Conservation (phyloP, 2,888 invertebrate genomes). For the Ferdinandea cuprea region DNA sequence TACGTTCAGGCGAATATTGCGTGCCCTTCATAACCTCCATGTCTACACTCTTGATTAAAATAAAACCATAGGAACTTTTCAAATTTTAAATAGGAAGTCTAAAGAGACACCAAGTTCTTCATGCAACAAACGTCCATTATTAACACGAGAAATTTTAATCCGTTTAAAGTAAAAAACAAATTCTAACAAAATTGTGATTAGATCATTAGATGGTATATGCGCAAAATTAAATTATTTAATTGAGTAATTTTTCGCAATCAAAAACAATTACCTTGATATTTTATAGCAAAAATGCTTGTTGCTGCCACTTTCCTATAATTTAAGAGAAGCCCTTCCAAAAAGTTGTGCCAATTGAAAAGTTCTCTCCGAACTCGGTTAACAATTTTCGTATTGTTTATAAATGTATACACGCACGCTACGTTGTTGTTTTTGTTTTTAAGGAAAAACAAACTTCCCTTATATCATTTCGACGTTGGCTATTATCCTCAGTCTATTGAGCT, state of each 20-base stretch:
- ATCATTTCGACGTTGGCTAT: slow-evolving; percentile 1
- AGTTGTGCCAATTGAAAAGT: neutral
- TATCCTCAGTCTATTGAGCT: slow-evolving; percentile 36
- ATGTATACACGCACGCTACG: slow-evolving; percentile 20
- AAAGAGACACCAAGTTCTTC: too few species aligned
- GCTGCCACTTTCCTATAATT: slow-evolving; percentile 1
- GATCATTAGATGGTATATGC: too few species aligned
- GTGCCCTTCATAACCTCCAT: too few species aligned
- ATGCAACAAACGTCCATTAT: too few species aligned
- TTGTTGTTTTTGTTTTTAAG: slow-evolving; percentile 24
- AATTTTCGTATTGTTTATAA: slow-evolving; percentile 43
- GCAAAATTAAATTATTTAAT: too few species aligned
- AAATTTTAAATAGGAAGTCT: too few species aligned
- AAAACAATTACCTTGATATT: neutral
- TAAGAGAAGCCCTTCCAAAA: slow-evolving; percentile 30
- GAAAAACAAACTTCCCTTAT: slow-evolving; percentile 14
- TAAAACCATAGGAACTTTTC: too few species aligned
- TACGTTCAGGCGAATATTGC: too few species aligned
- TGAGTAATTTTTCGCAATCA: neutral
- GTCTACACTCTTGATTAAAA: too few species aligned
- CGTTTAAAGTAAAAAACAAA: too few species aligned
- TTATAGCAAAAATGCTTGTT: slow-evolving; percentile 1
- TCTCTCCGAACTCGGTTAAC: slow-evolving; percentile 23
- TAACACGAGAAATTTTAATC: too few species aligned
- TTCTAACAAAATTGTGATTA: too few species aligned